Evolutionary conservation across 2,888 invertebrate species (phyloP).

Genomic region (Melanostoma mellinum): DNA sequence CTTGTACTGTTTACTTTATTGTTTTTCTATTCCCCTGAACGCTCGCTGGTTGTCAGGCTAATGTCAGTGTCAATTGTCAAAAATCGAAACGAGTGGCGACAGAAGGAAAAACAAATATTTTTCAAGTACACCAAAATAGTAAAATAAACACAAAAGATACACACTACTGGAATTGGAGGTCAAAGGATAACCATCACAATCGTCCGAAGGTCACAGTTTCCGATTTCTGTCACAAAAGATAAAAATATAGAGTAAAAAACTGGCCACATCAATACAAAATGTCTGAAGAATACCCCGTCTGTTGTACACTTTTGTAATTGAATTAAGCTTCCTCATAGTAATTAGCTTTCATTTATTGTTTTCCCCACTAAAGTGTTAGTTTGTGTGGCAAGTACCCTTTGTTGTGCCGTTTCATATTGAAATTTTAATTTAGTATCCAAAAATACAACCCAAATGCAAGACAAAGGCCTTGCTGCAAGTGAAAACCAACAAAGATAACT

Average conservation of each 20-base stretch:
- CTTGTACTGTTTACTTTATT: background rate
- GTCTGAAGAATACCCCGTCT: slow-evolving; percentile 8
- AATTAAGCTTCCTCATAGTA: slow-evolving; percentile 47
- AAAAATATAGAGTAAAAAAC: slow-evolving; percentile 3
- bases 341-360: slow-evolving; percentile 31
- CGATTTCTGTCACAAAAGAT: background rate
- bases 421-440: slow-evolving; percentile 9
- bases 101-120: slow-evolving; percentile 34
- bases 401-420: slow-evolving; percentile 29
- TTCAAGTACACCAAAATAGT: slow-evolving; percentile 45
- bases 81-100: slow-evolving; percentile 35
- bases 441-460: slow-evolving; percentile 6
- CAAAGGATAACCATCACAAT: slow-evolving; percentile 30
- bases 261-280: background rate
- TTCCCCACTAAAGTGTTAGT: slow-evolving; percentile 20
- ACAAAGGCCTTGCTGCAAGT: slow-evolving; percentile 27
- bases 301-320: slow-evolving; percentile 47
- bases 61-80: slow-evolving; percentile 26
- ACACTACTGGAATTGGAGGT: slow-evolving; percentile 12
- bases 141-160: slow-evolving; percentile 36
- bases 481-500: background rate
- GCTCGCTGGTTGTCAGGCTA: background rate
- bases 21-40: slow-evolving; percentile 15
- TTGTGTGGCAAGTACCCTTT: slow-evolving; percentile 58
- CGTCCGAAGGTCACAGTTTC: background rate